Percentiles rank a stretch among this genome's conserved stretches.
These are phyloP conservation scores for Crocodylus rhombifer DNA, from an alignment of 2,797 vertebrate species.

Conservation along the genomic window DNA sequence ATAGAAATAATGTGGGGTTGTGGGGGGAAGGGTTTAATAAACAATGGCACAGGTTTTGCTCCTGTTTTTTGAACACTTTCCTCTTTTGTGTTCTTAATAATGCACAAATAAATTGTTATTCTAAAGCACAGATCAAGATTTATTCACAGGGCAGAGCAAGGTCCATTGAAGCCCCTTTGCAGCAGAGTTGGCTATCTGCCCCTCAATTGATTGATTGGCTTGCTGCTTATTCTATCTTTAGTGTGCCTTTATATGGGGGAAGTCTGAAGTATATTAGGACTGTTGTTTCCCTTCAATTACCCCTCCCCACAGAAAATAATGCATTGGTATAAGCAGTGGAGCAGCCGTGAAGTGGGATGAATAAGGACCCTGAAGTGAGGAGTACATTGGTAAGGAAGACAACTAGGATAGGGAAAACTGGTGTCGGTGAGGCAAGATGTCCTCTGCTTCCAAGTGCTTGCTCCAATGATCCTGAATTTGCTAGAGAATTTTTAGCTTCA, in stretches of 20 bases:
- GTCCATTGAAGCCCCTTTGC: background rate
- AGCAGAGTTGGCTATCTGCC: background rate
- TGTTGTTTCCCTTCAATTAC: background rate
- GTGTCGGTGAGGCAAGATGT: background rate
- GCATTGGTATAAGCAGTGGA: background rate
- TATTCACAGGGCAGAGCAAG: background rate
- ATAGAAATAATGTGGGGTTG: background rate
- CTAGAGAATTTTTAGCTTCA: constrained; percentile 1
- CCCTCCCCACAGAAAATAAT: background rate
- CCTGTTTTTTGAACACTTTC: background rate
- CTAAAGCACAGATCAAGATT: background rate
- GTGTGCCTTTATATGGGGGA: background rate
- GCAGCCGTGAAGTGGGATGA: background rate
- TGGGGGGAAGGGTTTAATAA: background rate
- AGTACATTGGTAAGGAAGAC: background rate
- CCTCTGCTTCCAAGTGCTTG: background rate
- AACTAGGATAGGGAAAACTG: background rate
- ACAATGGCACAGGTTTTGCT: background rate
- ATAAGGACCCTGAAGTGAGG: background rate
- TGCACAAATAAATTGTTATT: constrained; percentile 29
- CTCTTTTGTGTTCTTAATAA: background rate
- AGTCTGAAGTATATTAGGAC: background rate
- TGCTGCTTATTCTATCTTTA: background rate
- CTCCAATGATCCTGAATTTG: fast-evolving
- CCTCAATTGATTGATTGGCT: background rate